A percentile compares a stretch with the other conserved stretches of the same genome.
These are phyloP conservation scores for Tapirus indicus DNA, from an alignment of 2,797 vertebrate genomes.

Conservation along the genomic window DNA sequence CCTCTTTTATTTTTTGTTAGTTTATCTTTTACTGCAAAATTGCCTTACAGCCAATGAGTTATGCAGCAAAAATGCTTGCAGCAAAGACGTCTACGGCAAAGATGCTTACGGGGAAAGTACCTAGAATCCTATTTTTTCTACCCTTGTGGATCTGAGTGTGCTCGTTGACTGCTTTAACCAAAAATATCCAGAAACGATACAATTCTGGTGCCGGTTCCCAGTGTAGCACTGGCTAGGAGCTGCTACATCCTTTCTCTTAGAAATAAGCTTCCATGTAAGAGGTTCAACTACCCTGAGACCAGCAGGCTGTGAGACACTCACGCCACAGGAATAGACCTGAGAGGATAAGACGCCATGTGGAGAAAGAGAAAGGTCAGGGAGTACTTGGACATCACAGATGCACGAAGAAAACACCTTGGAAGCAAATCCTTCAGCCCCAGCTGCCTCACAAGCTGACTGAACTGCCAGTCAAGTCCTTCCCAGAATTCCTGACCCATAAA, in stretches of 20 bases:
- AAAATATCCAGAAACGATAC: not conserved
- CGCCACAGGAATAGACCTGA: not conserved
- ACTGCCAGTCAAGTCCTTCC: not conserved
- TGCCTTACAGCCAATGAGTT: too few relatives aligned
- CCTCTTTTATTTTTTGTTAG: too few relatives aligned
- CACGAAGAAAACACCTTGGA: not conserved
- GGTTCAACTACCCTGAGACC: not conserved
- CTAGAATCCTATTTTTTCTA: not conserved
- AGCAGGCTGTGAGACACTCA: not conserved
- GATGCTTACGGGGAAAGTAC: too few relatives aligned
- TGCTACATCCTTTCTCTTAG: not conserved
- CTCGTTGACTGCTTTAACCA: not conserved
- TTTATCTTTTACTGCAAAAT: too few relatives aligned
- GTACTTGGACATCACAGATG: not conserved
- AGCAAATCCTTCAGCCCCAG: not conserved
- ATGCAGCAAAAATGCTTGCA: too few relatives aligned
- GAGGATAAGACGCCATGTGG: not conserved
- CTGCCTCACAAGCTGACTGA: not conserved
- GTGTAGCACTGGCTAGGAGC: not conserved
- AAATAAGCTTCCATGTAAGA: not conserved
- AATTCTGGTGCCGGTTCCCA: not conserved
- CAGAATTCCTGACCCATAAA: not conserved
- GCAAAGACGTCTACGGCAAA: too few relatives aligned
- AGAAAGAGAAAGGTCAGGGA: not conserved
- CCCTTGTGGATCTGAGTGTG: not conserved